Conservation (phyloP, 2,888 invertebrate species). For the Pterostichus niger region DNA sequence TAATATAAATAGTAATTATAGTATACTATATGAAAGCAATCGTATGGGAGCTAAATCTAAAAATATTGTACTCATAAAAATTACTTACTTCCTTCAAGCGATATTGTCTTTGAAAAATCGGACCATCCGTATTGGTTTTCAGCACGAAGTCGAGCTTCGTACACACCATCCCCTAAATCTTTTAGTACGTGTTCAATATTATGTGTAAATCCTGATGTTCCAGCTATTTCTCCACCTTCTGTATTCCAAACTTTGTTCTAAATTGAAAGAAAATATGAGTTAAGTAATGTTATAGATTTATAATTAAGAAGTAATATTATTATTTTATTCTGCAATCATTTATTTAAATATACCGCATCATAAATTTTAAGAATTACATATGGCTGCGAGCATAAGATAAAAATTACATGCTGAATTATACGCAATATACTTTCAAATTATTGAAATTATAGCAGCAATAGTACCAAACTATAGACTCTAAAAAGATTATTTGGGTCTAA, state of each 20-base stretch:
- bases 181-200: constrained; percentile 75
- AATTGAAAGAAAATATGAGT: constrained; percentile 50
- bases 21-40: background rate
- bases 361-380: too few species aligned
- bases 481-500: too few species aligned
- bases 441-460: too few species aligned
- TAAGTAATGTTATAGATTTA: too few species aligned
- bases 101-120: constrained; percentile 74
- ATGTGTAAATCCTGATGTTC: constrained; percentile 73
- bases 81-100: constrained; percentile 75
- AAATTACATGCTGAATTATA: too few species aligned
- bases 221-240: constrained; percentile 72
- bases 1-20: constrained; percentile 3
- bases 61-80: background rate
- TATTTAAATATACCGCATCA: too few species aligned
- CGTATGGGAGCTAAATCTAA: background rate
- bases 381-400: too few species aligned
- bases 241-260: constrained; percentile 74
- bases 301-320: too few species aligned
- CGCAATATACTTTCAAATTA: too few species aligned
- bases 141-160: constrained; percentile 76
- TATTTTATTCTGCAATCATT: too few species aligned
- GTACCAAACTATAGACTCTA: too few species aligned
- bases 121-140: constrained; percentile 78
- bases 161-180: constrained; percentile 75